Evolutionary conservation across 1,140 invertebrate species (phyloP).

Genomic region (Pogonomyrmex barbatus): DNA sequence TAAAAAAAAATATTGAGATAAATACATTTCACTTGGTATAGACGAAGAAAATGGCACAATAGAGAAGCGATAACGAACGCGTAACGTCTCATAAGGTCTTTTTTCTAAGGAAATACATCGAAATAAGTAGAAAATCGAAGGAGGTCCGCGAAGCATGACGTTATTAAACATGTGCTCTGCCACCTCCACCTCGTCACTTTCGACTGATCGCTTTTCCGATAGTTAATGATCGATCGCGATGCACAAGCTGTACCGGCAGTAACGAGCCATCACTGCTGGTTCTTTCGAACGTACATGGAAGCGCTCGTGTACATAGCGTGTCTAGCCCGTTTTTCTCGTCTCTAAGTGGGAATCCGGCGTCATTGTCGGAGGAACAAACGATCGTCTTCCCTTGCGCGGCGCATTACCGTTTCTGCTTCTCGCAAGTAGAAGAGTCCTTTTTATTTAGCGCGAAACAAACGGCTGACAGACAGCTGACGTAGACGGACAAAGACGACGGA

Average conservation of each 20-base stretch:
- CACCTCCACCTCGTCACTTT: slow-evolving; percentile 35
- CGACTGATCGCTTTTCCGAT: slow-evolving; percentile 61
- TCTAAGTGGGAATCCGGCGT: slow-evolving; percentile 53
- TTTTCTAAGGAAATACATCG: not conserved
- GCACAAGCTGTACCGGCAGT: slow-evolving; percentile 44
- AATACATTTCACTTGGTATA: not conserved
- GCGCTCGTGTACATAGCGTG: slow-evolving; percentile 40
- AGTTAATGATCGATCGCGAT: slow-evolving; percentile 60
- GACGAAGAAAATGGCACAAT: not conserved
- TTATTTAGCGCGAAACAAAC: slow-evolving; percentile 76
- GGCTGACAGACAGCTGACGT: slow-evolving; percentile 73
- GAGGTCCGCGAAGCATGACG: not conserved
- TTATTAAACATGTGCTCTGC: slow-evolving; percentile 21
- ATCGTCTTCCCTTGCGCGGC: slow-evolving; percentile 71
- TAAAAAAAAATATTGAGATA: not conserved
- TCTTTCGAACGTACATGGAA: slow-evolving; percentile 30
- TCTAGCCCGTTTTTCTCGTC: slow-evolving; percentile 66
- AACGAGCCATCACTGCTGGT: slow-evolving; percentile 37
- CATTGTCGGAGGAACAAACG: slow-evolving; percentile 75
- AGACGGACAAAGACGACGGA: slow-evolving; percentile 74
- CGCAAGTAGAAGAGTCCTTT: slow-evolving; percentile 69
- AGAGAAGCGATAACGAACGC: slow-evolving; percentile 6
- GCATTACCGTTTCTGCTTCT: slow-evolving; percentile 68
- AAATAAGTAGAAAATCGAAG: slow-evolving; percentile 28
- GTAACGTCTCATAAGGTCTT: slow-evolving; percentile 20